A percentile compares a stretch with the other conserved stretches of the same genome.
Conservation (phyloP, 2,888 invertebrate species). For the Spodoptera picta region DNA sequence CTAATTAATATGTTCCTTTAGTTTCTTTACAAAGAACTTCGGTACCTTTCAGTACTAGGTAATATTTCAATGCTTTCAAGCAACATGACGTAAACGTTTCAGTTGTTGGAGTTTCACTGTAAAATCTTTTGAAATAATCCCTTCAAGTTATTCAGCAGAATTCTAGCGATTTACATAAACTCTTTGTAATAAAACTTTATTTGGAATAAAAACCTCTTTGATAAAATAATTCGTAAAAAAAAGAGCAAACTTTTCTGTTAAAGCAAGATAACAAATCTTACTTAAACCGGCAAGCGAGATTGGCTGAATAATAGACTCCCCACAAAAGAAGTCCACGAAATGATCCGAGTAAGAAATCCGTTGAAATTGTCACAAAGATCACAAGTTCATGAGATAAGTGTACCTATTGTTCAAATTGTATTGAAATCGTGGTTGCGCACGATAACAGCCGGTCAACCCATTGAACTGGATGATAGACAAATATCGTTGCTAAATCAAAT, state of each 20-base stretch:
- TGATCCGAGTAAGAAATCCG: constrained; percentile 37
- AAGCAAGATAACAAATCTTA: constrained; percentile 31
- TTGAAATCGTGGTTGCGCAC: constrained; percentile 59
- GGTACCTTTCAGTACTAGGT: constrained; percentile 1
- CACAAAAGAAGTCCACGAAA: constrained; percentile 16
- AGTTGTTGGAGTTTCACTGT: constrained; percentile 1
- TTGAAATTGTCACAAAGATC: constrained; percentile 67
- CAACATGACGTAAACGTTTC: neutral
- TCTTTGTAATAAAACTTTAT: constrained; percentile 7
- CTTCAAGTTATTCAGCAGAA: constrained; percentile 7
- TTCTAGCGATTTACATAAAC: constrained; percentile 6
- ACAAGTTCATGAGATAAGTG: constrained; percentile 67
- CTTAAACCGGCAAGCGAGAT: constrained; percentile 17
- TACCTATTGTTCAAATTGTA: constrained; percentile 52
- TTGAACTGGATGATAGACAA: constrained; percentile 49
- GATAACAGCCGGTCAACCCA: constrained; percentile 74
- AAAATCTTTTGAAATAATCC: constrained; percentile 1
- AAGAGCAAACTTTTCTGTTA: constrained; percentile 15
- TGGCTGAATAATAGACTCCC: constrained; percentile 17
- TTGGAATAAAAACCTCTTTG: constrained; percentile 8
- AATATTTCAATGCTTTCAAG: constrained; percentile 7
- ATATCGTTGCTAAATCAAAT: constrained; percentile 47
- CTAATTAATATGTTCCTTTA: neutral
- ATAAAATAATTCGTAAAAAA: constrained; percentile 27
- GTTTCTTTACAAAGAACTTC: constrained; percentile 8